Evolutionary conservation across 2,113 vertebrate species (phyloP).

Genomic region (Cygnus atratus): DNA sequence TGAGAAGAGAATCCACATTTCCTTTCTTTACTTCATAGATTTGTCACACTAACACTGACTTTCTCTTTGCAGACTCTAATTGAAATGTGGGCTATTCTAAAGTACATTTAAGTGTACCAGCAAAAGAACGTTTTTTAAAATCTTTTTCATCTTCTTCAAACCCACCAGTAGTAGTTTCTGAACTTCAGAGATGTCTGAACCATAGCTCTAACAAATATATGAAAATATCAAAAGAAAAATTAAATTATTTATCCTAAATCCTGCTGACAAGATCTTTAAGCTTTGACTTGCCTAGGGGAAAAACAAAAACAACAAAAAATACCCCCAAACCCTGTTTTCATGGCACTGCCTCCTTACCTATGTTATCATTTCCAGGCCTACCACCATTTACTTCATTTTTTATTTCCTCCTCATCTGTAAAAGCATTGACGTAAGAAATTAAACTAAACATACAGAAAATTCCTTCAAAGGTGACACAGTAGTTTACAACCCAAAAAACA

Average conservation of each 20-base stretch:
- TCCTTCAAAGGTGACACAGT: background rate
- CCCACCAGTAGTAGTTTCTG: background rate
- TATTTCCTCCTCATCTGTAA: background rate
- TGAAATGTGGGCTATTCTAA: background rate
- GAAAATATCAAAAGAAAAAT: background rate
- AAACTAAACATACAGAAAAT: background rate
- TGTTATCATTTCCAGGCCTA: background rate
- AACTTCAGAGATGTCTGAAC: background rate
- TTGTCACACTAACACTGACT: background rate
- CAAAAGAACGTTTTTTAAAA: background rate
- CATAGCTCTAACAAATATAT: background rate
- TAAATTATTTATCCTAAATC: background rate
- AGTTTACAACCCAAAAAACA: background rate
- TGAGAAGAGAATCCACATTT: background rate
- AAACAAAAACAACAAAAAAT: background rate
- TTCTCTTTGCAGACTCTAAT: background rate
- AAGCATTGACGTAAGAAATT: background rate
- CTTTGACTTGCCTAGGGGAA: background rate
- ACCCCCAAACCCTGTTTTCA: background rate
- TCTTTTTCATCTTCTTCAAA: background rate
- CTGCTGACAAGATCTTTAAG: background rate
- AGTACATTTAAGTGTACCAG: background rate
- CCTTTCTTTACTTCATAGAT: background rate
- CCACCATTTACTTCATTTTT: background rate
- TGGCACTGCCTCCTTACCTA: background rate